Base-by-base conservation (phyloP, 2,888 invertebrate species). In the Gastrophysa polygoni region DNA sequence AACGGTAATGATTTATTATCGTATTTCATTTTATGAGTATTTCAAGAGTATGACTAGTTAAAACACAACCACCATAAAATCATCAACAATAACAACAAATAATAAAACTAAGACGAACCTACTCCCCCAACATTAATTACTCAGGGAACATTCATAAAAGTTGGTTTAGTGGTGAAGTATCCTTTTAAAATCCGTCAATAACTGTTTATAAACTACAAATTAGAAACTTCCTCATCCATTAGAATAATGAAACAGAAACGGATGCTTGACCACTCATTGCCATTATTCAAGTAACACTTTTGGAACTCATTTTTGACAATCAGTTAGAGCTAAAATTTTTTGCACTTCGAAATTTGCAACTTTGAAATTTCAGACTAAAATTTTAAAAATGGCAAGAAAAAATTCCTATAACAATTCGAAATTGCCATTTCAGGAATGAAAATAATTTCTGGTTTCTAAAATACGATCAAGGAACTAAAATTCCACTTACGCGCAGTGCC, bases 351-450 rank as follows among this genome's bases (percentile, higher is more conserved):
- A 58, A 54, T n/a, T n/a, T n/a, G n/a, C n/a, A 50, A 38, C 46
- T 60, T 56, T 65, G 66, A 68, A 68, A 38, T 38, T 38, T 38
- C 6, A 1, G n/a, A 63, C 29, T 62, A 66, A 63, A 66, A 64
- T 64, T 66, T 67, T 54, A 67, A 67, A 69, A 63, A 69, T 67
- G 67, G 64, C 67, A 61, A 58, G 52, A 66, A 56, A 38, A n/a
- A 38, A 38, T 38, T 38, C 14, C 14, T 38, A 38, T 38, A 7
- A 14, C 38, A 38, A n/a, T 38, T 38, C 14, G 38, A 38, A 8
- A 32, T 38, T 11, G 38, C 38, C 38, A 38, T 38, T 1, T 14
- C 38, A 8, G 10, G 2, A 32, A 32, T 8, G 10, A 32, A 32
- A 32, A 24, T 24, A 24, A 24, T 5, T 24, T 24, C 24, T 5